phyloP scores from a whole-genome alignment of 2,888 invertebrate species.

The Diloba caeruleocephala region DNA sequence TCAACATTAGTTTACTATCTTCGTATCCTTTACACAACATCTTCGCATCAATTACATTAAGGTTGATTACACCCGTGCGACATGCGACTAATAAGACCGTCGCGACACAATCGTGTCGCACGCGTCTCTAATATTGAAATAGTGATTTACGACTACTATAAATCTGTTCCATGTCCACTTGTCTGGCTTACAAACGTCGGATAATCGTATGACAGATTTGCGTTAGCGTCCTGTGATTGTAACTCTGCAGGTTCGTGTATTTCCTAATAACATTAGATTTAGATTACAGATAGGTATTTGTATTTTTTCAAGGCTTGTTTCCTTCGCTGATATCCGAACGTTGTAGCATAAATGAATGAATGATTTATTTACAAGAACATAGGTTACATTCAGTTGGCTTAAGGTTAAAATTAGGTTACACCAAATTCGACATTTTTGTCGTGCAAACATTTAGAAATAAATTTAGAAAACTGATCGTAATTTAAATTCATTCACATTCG shows the following conservation, averaged over 20 bases:
- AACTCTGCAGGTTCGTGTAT: conserved; percentile 18
- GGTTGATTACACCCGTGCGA: conserved; percentile 44
- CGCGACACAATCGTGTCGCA: conserved; percentile 51
- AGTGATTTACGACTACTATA: conserved; percentile 79
- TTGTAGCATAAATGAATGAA: too few species aligned
- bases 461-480: too few species aligned
- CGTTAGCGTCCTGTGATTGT: conserved; percentile 44
- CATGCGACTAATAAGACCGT: conserved; percentile 50
- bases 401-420: too few species aligned
- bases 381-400: too few species aligned
- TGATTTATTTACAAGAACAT: too few species aligned
- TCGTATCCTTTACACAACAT: conserved; percentile 21
- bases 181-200: conserved; percentile 79
- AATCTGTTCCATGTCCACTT: conserved; percentile 79
- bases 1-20: conserved; percentile 31
- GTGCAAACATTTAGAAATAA: too few species aligned
- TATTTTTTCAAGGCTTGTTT: too few species aligned
- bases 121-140: conserved; percentile 76
- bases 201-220: conserved; percentile 75
- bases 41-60: conserved; percentile 49
- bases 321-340: too few species aligned
- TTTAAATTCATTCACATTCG: too few species aligned
- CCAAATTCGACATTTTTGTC: too few species aligned
- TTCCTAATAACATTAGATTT: conserved; percentile 37
- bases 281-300: background rate